Base-by-base conservation (phyloP, 2,888 invertebrate species). In the Criorhina ranunculi region DNA sequence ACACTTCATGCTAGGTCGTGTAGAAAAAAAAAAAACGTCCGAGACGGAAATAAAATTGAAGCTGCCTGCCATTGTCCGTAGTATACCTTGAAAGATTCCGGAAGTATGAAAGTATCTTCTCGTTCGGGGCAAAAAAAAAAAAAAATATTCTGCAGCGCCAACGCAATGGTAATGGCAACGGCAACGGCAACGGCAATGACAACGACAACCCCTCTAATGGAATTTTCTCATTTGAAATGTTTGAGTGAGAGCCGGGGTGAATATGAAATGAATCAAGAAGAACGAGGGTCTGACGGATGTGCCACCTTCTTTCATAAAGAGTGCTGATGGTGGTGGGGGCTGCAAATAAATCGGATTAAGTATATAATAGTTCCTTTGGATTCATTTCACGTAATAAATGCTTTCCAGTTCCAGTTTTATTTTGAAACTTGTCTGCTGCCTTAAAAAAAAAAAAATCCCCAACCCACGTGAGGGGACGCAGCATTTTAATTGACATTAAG, bases 301-400 rank as follows among this genome's bases (percentile, higher is more conserved):
- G 29, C 0, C 69, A 46, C 55, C 31, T 12, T 12, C 15, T 24
- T 33, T 19, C 46, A 17, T 11, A 31, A 4, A 37, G 9, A 9
- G 7, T n/a, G 1, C 33, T 1, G 9, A 5, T 4, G 24, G 24
- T 24, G 24, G 24, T 4, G 24, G 33, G 8, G 44, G 17, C 24
- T 40, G 12, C 59, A 12, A 66, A 44, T 70, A 70, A 24, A 70
- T 59, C 59, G 11, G 60, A 60, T 62, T 72, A 49, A 15, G 37
- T 24, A 35, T 46, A 46, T 64, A 62, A 64, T 37, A 37, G 37
- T 49, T 24, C 24, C 9, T 60, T 44, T 31, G 8, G 17, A 62
- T 42, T 62, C 44, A 29, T 15, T 44, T 8, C 64, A 64, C 64
- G 49, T 51, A 51, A 64, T 64, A 51, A 37, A 42, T 44, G 15